Evolutionary conservation across 2,797 vertebrate genomes (phyloP).

Genomic region (Australoheros facetus): DNA sequence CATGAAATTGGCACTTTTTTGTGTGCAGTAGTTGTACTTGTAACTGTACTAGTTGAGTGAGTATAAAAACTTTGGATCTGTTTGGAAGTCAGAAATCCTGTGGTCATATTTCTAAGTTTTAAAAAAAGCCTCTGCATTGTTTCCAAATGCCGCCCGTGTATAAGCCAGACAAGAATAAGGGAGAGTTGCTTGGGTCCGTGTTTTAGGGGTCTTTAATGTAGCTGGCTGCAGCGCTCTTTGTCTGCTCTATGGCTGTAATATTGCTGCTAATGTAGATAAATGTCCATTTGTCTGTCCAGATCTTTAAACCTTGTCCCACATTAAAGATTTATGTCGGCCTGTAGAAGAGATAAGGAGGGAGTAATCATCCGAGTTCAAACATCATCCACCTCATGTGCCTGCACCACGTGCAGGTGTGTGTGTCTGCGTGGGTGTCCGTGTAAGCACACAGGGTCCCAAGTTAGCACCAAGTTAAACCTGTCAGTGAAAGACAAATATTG

Average conservation of each 20-base stretch:
- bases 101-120: background rate
- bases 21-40: background rate
- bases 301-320: constrained; percentile 47
- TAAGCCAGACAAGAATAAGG: background rate
- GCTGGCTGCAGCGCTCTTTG: constrained; percentile 5
- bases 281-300: constrained; percentile 40
- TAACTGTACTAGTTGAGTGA: background rate
- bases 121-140: background rate
- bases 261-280: constrained; percentile 67
- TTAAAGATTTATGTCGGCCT: constrained; percentile 51
- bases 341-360: background rate
- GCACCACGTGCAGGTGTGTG: background rate
- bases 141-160: background rate
- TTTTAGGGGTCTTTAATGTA: constrained; percentile 38
- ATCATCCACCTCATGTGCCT: constrained; percentile 3
- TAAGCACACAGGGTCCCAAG: constrained; percentile 3
- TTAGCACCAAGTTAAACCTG: constrained; percentile 14
- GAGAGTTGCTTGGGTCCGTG: constrained; percentile 2
- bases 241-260: constrained; percentile 54
- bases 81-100: background rate
- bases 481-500: background rate
- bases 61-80: background rate
- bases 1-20: background rate
- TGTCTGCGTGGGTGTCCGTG: background rate
- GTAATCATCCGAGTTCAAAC: constrained; percentile 13